phyloP scores from a whole-genome alignment of 2,797 vertebrate species.

The Scarus forsteni region DNA sequence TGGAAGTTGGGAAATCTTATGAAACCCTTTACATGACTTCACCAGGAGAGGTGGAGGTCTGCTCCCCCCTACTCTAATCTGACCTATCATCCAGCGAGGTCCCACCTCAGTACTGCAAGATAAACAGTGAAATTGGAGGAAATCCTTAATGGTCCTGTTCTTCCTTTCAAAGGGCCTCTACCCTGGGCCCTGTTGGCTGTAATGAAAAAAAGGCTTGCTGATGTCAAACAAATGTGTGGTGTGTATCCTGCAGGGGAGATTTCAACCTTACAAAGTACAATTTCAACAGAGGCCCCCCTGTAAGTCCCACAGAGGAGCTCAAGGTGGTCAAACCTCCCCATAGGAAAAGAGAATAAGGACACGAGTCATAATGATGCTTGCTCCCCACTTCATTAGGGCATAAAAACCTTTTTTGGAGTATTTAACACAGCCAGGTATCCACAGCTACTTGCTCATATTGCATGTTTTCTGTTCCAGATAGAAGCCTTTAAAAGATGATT shows the following conservation, averaged over 20 bases:
- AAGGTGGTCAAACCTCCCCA: slow-evolving; percentile 30
- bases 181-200: slow-evolving; percentile 8
- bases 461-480: slow-evolving; percentile 66
- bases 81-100: slow-evolving; percentile 58
- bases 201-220: slow-evolving; percentile 46
- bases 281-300: slow-evolving; percentile 35
- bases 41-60: slow-evolving; percentile 54
- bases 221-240: slow-evolving; percentile 49
- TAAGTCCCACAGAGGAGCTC: slow-evolving; percentile 18
- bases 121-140: slow-evolving; percentile 76
- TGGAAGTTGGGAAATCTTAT: slow-evolving; percentile 65
- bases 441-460: slow-evolving; percentile 51
- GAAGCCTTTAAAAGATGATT: slow-evolving; percentile 72
- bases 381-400: slow-evolving; percentile 63
- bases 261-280: slow-evolving; percentile 18
- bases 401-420: slow-evolving; percentile 63
- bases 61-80: slow-evolving; percentile 48
- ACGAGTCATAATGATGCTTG: slow-evolving; percentile 24
- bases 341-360: slow-evolving; percentile 22
- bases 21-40: slow-evolving; percentile 69
- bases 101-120: slow-evolving; percentile 61
- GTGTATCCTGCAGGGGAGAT: slow-evolving; percentile 13
- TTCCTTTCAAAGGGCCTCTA: slow-evolving; percentile 61
- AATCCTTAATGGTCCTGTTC: slow-evolving; percentile 65
- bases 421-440: slow-evolving; percentile 66